Conservation (phyloP, 2,797 vertebrate genomes). For the Hemibagrus guttatus region DNA sequence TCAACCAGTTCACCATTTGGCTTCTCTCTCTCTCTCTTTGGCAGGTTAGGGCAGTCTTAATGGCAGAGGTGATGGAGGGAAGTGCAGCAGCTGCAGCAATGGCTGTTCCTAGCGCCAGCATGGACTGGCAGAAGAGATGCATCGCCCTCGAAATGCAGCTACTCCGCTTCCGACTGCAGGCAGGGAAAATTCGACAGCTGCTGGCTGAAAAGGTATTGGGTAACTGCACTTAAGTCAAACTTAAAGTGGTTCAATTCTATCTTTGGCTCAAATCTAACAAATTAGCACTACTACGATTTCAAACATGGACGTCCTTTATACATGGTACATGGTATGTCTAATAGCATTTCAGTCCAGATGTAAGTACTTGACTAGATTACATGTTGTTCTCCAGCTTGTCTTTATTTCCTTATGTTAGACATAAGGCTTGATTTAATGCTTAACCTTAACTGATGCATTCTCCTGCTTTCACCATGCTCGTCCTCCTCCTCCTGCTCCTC, state of each 20-base stretch:
- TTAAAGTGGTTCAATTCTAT: background rate
- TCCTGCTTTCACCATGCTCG: conserved; percentile 10
- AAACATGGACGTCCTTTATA: background rate
- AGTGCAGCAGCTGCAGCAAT: conserved; percentile 45
- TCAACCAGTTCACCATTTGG: background rate
- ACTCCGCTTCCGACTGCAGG: conserved; percentile 90
- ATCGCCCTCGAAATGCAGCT: conserved; percentile 88
- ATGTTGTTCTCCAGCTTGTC: background rate
- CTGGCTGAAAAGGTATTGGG: conserved; percentile 89
- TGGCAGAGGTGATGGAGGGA: conserved; percentile 80
- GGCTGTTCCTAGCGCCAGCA: conserved; percentile 49
- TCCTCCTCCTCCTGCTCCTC: conserved; percentile 1
- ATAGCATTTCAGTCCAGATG: background rate
- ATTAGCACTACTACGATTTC: background rate
- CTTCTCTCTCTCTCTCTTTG: background rate
- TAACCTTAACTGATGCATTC: background rate
- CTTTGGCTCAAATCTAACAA: background rate
- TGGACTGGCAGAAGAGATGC: conserved; percentile 93
- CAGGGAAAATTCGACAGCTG: conserved; percentile 90
- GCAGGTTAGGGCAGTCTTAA: conserved; percentile 53
- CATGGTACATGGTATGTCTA: background rate
- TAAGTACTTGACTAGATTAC: background rate
- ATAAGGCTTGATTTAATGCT: conserved; percentile 8
- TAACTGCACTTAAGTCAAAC: background rate
- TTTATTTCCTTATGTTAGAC: no score